Conservation (phyloP, 2,797 vertebrate genomes). For the Clarias laeviceps region DNA sequence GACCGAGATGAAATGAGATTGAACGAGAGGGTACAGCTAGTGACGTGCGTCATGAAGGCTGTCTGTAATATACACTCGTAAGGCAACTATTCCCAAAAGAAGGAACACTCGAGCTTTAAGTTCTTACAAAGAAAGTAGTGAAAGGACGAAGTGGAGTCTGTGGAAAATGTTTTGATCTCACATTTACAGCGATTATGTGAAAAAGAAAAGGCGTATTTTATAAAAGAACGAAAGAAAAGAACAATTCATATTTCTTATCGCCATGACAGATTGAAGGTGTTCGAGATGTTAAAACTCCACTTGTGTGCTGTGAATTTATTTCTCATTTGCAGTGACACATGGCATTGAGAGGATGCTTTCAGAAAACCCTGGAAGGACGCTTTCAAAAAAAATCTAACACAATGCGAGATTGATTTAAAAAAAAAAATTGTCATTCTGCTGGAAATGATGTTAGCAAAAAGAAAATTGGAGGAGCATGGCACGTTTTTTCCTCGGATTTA, state of each 20-base stretch:
- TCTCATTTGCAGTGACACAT: constrained; percentile 47
- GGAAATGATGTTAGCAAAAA: constrained; percentile 54
- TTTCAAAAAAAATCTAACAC: constrained; percentile 52
- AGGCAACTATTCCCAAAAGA: constrained; percentile 9
- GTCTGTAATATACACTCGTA: constrained; percentile 28
- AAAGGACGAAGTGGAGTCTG: neutral
- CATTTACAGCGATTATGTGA: neutral
- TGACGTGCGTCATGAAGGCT: neutral
- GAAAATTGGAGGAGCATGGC: constrained; percentile 55
- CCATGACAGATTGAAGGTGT: constrained; percentile 18
- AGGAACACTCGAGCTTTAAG: neutral
- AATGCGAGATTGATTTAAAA: constrained; percentile 45
- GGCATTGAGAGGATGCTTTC: constrained; percentile 14
- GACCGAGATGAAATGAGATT: constrained; percentile 74
- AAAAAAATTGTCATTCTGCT: constrained; percentile 54
- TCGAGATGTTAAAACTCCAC: constrained; percentile 28
- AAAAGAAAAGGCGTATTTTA: neutral
- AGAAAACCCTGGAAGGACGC: constrained; percentile 30
- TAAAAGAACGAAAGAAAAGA: neutral
- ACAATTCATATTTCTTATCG: constrained; percentile 23
- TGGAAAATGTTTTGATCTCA: constrained; percentile 20
- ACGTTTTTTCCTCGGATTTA: constrained; percentile 45
- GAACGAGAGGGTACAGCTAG: constrained; percentile 55
- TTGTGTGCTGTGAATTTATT: constrained; percentile 33
- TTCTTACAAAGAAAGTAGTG: neutral